Evolutionary conservation across 2,888 invertebrate genomes (phyloP), one percentile per base, ranked within the genome.

Genomic region (Polydrusus tereticollis): DNA sequence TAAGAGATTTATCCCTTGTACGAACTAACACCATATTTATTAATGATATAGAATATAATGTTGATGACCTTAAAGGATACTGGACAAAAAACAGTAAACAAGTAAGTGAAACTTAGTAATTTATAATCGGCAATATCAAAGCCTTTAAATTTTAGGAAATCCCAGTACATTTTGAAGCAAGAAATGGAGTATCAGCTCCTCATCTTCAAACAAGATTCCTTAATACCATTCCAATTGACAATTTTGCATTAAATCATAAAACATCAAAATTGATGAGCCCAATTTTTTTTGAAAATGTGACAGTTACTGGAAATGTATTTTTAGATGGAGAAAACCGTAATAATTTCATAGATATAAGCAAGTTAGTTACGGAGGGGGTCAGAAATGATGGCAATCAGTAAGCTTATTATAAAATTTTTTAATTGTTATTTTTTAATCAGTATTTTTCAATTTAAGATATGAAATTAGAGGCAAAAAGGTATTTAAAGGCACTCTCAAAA

Each of bases 81-180:
- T 85, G 85, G 85, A 79, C 79, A n/a, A 85, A 83, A 78, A 80
- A 69, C 67, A 79, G 77, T 58, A 73, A 80, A 69, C 85, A 85
- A 78, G 83, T 82, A 76, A 66, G 65, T 26, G n/a, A 38, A 38
- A 1, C n/a, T 4, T 2, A 16, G 0, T n/a, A 41, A 3, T 41
- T 7, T 41, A 41, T 14, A 8, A 4, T 36, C n/a, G 8, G 16
- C 14, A 59, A 8, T 57, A 47, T 58, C 18, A 26, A 8, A 36
- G 4, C 72, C 55, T 69, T 59, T 72, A 18, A 64, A 41, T 68
- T 58, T 64, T 60, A 84, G 82, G 73, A 65, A 47, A 81, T 85
- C 67, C 81, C 82, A 12, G 77, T 77, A 14, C 79, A 80, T 70
- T 79, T 83, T 38, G 80, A 80, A 70, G 79, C 78, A 6, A 60